Evolutionary conservation across 2,113 vertebrate genomes (phyloP).

Genomic region (Haliaeetus leucogaster): DNA sequence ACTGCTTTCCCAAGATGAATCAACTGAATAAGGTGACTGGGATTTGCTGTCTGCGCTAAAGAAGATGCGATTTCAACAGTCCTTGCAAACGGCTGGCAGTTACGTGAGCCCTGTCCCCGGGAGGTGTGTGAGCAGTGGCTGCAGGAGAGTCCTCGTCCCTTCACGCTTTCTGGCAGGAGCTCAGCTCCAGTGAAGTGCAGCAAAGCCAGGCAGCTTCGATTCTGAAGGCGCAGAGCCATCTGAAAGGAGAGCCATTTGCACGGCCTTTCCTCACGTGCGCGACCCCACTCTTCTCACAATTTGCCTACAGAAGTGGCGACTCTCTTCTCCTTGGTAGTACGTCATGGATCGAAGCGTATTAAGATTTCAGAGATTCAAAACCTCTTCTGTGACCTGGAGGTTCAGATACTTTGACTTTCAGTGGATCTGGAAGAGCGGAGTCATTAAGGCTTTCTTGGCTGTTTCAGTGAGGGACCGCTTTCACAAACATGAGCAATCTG

Average conservation of each 20-base stretch:
- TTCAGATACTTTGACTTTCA: not conserved
- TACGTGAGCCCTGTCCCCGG: not conserved
- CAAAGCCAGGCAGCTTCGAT: not conserved
- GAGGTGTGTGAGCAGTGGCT: not conserved
- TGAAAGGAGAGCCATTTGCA: not conserved
- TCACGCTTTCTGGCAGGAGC: not conserved
- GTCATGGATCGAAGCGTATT: not conserved
- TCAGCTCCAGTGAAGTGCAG: not conserved
- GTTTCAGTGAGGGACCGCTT: not conserved
- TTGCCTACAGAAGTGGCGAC: not conserved
- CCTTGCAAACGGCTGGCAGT: not conserved
- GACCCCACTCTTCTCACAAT: not conserved
- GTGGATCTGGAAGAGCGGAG: not conserved
- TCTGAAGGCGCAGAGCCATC: not conserved
- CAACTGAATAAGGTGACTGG: not conserved
- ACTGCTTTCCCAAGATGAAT: not conserved
- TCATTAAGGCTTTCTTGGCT: not conserved
- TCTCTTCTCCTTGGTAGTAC: not conserved
- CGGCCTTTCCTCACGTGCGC: not conserved
- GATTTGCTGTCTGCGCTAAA: not conserved
- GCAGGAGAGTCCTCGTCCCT: not conserved
- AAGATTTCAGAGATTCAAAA: not conserved
- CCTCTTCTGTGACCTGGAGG: not conserved
- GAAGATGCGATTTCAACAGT: not conserved
- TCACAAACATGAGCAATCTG: not conserved